These are phyloP conservation scores for Trachythela sp. DNA, from an alignment of 64 coral and sea anemone genomes.

Conservation along the genomic window DNA sequence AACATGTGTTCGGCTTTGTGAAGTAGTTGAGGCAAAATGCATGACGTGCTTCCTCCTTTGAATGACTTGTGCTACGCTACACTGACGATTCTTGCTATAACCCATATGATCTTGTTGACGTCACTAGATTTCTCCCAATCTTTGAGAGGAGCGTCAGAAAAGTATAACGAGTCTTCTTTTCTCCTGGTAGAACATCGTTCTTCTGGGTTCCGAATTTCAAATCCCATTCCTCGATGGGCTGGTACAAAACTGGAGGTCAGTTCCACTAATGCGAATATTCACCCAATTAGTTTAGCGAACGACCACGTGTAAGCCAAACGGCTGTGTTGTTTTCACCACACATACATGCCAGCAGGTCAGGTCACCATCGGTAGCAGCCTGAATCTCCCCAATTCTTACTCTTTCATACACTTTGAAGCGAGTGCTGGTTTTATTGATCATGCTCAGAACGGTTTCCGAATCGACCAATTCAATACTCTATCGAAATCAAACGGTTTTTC, in stretches of 20 bases:
- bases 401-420: not conserved
- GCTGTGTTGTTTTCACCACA: not conserved
- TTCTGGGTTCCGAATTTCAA: not conserved
- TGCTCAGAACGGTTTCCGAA: not conserved
- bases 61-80: not conserved
- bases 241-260: not conserved
- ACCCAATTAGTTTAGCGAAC: not conserved
- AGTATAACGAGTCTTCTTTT: not conserved
- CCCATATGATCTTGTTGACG: not conserved
- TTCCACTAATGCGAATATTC: not conserved
- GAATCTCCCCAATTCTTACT: not conserved
- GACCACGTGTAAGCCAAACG: not conserved
- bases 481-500: not conserved
- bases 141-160: not conserved
- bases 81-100: not conserved
- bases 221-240: not conserved
- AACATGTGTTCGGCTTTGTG: not conserved
- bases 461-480: constrained; percentile 6
- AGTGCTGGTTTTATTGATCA: not conserved
- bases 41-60: not conserved
- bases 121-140: not conserved
- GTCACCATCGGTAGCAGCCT: not conserved
- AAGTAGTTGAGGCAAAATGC: not conserved
- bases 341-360: not conserved
- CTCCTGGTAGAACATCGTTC: not conserved